Percentiles rank a stretch among this genome's conserved stretches.
Conservation (phyloP, 64 coral and sea anemone species). For the Dendronephthya gigantea region DNA sequence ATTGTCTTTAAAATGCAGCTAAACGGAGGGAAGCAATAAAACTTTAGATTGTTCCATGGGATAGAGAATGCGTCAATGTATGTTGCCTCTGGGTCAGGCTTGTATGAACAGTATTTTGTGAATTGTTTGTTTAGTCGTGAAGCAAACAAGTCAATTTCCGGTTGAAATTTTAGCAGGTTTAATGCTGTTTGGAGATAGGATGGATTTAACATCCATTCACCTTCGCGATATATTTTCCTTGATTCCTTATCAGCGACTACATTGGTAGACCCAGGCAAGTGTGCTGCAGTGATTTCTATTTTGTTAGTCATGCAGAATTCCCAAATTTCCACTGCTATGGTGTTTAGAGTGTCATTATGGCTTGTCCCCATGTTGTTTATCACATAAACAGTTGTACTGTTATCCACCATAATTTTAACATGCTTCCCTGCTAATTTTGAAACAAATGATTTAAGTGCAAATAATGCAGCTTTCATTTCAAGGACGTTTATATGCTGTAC, state of each 20-base stretch:
- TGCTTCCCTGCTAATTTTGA: conserved; percentile 26
- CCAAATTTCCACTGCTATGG: not conserved
- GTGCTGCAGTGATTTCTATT: conserved; percentile 40
- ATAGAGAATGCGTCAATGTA: conserved; percentile 39
- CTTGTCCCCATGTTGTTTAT: conserved; percentile 52
- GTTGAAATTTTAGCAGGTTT: conserved; percentile 9
- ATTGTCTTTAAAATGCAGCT: conserved; percentile 13
- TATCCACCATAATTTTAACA: conserved; percentile 48
- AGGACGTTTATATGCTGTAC: conserved; percentile 30
- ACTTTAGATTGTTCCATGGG: conserved; percentile 15
- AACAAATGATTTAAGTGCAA: conserved; percentile 35
- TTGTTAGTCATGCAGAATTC: conserved; percentile 29
- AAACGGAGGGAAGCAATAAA: conserved; percentile 47
- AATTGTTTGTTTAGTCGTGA: conserved; percentile 41
- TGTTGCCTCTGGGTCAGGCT: conserved; percentile 40
- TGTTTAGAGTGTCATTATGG: not conserved
- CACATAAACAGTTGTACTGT: conserved; percentile 25
- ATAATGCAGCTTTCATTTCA: conserved; percentile 24
- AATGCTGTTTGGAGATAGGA: not conserved
- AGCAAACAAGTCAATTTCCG: conserved; percentile 48
- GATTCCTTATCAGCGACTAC: conserved; percentile 33
- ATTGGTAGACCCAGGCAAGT: conserved; percentile 31
- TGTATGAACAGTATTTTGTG: conserved; percentile 23
- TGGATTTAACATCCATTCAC: conserved; percentile 44
- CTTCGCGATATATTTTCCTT: conserved; percentile 25